phyloP scores from a whole-genome alignment of 2,113 vertebrate species.

The Podarcis muralis region DNA sequence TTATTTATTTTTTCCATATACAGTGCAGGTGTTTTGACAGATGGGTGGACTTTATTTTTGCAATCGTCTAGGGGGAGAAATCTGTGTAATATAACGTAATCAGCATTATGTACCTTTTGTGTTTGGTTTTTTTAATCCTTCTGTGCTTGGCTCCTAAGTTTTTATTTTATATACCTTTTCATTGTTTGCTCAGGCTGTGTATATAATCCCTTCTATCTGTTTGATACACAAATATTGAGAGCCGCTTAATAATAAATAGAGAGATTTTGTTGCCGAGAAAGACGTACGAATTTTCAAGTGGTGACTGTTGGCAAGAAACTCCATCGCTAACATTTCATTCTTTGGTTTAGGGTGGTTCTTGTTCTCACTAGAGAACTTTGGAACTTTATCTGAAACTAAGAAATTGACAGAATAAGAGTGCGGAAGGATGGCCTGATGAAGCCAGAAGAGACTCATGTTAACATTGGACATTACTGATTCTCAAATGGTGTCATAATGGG shows the following conservation, averaged over 20 bases:
- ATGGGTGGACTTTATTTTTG: conserved; percentile 86
- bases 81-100: conserved; percentile 74
- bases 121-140: conserved; percentile 74
- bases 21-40: conserved; percentile 84
- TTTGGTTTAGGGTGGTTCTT: conserved; percentile 10
- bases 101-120: conserved; percentile 70
- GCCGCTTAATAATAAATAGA: conserved; percentile 46
- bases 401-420: neutral
- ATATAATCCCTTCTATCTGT: conserved; percentile 49
- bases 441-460: neutral
- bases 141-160: conserved; percentile 63
- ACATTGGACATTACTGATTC: neutral
- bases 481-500: neutral
- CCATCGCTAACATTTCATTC: conserved; percentile 39
- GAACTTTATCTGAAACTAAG: neutral
- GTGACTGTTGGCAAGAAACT: conserved; percentile 26
- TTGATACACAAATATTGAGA: conserved; percentile 53
- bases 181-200: conserved; percentile 68
- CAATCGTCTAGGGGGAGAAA: conserved; percentile 75
- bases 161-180: conserved; percentile 64
- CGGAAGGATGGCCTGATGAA: neutral
- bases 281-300: conserved; percentile 45
- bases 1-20: conserved; percentile 67
- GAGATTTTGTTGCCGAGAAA: conserved; percentile 49
- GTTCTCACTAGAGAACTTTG: conserved; percentile 20